Conservation (phyloP, 2,113 vertebrate genomes). For the Columba janthina region DNA sequence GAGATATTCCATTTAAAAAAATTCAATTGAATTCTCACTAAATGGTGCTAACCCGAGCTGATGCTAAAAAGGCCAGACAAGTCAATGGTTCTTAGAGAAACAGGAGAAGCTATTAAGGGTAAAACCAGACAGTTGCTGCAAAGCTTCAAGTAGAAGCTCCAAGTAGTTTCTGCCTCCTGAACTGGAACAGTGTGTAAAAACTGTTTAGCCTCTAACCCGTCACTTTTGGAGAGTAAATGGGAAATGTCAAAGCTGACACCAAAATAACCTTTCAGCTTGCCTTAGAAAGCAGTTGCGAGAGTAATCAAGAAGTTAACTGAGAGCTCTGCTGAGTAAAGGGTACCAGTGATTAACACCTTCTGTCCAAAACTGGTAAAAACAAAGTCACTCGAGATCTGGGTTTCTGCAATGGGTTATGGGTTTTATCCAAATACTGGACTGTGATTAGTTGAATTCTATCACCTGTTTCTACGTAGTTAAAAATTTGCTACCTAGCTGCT, state of each 20-base stretch:
- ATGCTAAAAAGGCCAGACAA: background rate
- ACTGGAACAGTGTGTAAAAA: background rate
- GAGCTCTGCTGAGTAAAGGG: background rate
- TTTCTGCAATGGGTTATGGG: background rate
- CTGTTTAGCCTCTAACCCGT: background rate
- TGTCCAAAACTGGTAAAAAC: background rate
- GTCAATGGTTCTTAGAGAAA: background rate
- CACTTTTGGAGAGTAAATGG: background rate
- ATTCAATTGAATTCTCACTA: background rate
- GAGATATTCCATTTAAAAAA: background rate
- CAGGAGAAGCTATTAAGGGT: background rate
- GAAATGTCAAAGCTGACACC: background rate
- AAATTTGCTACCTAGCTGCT: background rate
- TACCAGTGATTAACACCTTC: background rate
- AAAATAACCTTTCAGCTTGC: background rate
- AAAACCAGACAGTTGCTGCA: background rate
- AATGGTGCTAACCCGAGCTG: background rate
- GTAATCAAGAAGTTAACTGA: background rate
- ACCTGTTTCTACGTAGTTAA: background rate
- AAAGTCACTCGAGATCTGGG: background rate
- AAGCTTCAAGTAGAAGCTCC: background rate
- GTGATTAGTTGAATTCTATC: background rate
- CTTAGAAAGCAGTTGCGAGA: background rate
- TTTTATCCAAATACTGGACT: background rate
- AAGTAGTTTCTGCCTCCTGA: background rate